A percentile compares a stretch with the other conserved stretches of the same genome.
These are phyloP conservation scores for Plectropomus leopardus DNA, from an alignment of 2,113 vertebrate genomes.

Conservation along the genomic window DNA sequence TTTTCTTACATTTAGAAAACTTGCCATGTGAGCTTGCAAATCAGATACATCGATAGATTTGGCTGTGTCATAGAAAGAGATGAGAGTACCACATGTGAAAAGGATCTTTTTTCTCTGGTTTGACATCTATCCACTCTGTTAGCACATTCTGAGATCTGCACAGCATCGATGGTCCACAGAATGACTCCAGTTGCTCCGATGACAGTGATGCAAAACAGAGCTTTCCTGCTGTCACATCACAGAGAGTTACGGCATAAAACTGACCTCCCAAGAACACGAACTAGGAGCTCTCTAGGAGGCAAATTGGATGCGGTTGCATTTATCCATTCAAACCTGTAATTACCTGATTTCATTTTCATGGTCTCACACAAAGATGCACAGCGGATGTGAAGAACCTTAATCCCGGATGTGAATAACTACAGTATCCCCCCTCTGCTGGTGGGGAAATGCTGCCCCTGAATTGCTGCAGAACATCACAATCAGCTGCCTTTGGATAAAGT, in stretches of 20 bases:
- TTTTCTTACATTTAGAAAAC: too few relatives aligned
- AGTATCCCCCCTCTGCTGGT: slow-evolving; percentile 6
- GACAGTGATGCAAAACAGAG: slow-evolving; percentile 57
- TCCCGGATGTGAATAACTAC: slow-evolving; percentile 15
- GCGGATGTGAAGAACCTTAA: slow-evolving; percentile 14
- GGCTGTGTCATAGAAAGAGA: neutral
- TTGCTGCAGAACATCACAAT: neutral
- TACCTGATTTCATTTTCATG: slow-evolving; percentile 12
- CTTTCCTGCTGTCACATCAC: slow-evolving; percentile 33
- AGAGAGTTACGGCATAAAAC: slow-evolving; percentile 19
- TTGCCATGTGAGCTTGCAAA: too few relatives aligned
- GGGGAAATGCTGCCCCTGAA: neutral
- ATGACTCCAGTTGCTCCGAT: slow-evolving; percentile 33
- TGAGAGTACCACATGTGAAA: slow-evolving; percentile 16
- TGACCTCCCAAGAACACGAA: slow-evolving; percentile 61
- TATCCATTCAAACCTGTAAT: slow-evolving; percentile 3
- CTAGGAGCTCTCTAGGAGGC: slow-evolving; percentile 9
- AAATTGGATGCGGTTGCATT: neutral
- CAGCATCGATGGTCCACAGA: slow-evolving; percentile 18
- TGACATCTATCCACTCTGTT: slow-evolving; percentile 30
- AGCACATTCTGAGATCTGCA: slow-evolving; percentile 57
- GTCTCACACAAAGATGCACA: slow-evolving; percentile 21
- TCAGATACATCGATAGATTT: neutral
- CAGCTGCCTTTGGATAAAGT: neutral
- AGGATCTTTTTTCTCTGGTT: neutral